Evolutionary conservation across 2,113 vertebrate species (phyloP).

Genomic region (Cyphomyrus discorhynchus): DNA sequence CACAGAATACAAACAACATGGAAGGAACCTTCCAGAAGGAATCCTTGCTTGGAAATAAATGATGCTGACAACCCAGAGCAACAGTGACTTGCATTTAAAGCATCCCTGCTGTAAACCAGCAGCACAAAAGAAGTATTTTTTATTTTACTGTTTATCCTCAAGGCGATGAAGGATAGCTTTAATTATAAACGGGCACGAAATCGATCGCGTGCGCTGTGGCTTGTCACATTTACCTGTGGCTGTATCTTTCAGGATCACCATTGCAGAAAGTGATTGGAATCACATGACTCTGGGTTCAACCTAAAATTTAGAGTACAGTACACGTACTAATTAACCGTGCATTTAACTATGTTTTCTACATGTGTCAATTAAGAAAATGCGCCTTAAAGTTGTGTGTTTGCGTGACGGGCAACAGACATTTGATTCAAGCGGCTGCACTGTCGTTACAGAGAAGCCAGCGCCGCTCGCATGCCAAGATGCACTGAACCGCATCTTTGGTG

Average conservation of each 20-base stretch:
- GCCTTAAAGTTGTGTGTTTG: neutral
- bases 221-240: conserved; percentile 1
- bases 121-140: neutral
- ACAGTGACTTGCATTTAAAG: neutral
- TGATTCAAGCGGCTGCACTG: neutral
- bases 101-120: neutral
- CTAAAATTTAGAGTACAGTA: neutral
- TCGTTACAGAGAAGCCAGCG: neutral
- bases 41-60: neutral
- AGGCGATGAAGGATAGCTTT: conserved; percentile 18
- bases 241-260: neutral
- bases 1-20: neutral
- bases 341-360: neutral
- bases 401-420: neutral
- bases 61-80: neutral
- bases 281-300: neutral
- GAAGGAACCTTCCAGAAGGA: neutral
- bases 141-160: conserved; percentile 18
- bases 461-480: neutral
- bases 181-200: conserved; percentile 16
- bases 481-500: neutral
- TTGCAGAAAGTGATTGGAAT: neutral
- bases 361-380: neutral
- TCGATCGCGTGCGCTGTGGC: neutral
- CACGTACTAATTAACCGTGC: neutral